Evolutionary conservation across 2,888 invertebrate genomes (phyloP).

Genomic region (Drosophila leonis): DNA sequence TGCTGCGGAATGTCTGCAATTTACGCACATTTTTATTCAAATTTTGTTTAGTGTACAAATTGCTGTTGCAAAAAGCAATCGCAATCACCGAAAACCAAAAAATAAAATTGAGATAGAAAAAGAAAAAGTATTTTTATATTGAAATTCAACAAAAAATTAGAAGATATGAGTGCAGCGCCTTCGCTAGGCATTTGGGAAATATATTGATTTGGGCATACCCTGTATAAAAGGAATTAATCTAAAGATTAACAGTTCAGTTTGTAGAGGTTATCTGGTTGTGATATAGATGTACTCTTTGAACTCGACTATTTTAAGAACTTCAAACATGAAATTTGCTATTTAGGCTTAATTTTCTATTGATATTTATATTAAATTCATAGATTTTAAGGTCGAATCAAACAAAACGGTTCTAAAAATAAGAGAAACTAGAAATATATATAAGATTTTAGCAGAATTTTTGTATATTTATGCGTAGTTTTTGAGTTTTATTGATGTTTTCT

Average conservation of each 20-base stretch:
- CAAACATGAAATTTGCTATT: background rate
- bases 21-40: constrained; percentile 77
- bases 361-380: background rate
- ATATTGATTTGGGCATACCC: background rate
- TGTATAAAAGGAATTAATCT: background rate
- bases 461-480: background rate
- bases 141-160: constrained; percentile 39
- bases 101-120: constrained; percentile 17
- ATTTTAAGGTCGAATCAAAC: no score
- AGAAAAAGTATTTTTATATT: constrained; percentile 47
- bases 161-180: constrained; percentile 26
- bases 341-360: background rate
- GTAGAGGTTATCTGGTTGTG: background rate
- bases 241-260: background rate
- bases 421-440: background rate
- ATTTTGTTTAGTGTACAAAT: constrained; percentile 59
- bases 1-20: constrained; percentile 67
- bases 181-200: constrained; percentile 2
- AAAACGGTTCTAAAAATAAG: background rate
- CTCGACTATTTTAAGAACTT: background rate
- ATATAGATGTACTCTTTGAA: background rate
- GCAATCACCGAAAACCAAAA: background rate
- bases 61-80: constrained; percentile 59
- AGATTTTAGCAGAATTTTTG: background rate
- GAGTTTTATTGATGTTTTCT: background rate